phyloP scores from a whole-genome alignment of 2,797 vertebrate genomes.

The Cyprinodon diabolis region DNA sequence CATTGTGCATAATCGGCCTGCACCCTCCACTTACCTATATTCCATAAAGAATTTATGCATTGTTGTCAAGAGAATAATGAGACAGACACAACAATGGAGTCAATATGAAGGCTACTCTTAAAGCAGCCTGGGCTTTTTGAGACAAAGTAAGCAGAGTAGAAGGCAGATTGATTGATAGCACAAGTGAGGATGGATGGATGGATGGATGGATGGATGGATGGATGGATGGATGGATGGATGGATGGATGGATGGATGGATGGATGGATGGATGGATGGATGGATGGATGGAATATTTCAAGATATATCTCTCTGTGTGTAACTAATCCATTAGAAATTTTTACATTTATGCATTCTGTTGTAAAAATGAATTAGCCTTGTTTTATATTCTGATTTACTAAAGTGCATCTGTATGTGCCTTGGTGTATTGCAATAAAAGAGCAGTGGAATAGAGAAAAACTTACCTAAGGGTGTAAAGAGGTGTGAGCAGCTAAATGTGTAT shows the following conservation, averaged over 20 bases:
- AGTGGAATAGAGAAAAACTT: conserved; percentile 8
- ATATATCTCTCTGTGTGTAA: not conserved
- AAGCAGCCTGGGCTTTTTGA: not conserved
- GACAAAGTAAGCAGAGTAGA: not conserved
- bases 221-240: too few relatives aligned
- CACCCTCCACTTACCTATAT: not conserved
- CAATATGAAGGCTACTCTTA: not conserved
- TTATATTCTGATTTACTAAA: not conserved
- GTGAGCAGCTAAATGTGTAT: conserved; percentile 7
- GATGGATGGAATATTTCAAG: too few relatives aligned
- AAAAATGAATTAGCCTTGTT: not conserved
- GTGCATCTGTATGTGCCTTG: not conserved
- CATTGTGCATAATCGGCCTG: not conserved
- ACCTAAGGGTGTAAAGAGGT: conserved; percentile 3
- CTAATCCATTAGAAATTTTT: not conserved
- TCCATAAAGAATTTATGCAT: not conserved
- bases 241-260: too few relatives aligned
- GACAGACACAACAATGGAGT: not conserved
- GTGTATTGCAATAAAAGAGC: not conserved
- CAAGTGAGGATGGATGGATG: too few relatives aligned
- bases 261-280: too few relatives aligned
- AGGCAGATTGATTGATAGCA: too few relatives aligned
- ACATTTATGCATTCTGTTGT: not conserved
- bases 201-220: too few relatives aligned
- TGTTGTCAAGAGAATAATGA: not conserved